Evolutionary conservation across 2,797 vertebrate species (phyloP).

Genomic region (Eospalax fontanierii): DNA sequence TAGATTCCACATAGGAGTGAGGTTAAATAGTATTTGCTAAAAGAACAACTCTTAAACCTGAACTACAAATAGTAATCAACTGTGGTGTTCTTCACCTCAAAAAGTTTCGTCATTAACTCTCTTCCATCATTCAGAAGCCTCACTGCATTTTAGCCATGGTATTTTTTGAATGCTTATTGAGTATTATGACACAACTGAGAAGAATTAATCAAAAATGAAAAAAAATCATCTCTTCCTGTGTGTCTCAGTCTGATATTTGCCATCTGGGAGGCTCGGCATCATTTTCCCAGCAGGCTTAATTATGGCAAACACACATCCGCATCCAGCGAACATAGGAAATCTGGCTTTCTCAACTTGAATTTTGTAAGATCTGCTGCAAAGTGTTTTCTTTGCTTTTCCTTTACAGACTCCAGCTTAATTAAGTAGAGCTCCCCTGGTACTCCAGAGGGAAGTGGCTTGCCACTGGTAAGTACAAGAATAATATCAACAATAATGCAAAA

Average conservation of each 20-base stretch:
- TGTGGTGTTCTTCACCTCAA: background rate
- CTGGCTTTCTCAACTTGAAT: constrained; percentile 46
- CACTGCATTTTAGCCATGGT: constrained; percentile 52
- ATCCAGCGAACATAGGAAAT: constrained; percentile 77
- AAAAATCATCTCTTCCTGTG: constrained; percentile 87
- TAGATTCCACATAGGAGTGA: background rate
- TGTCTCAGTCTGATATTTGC: constrained; percentile 88
- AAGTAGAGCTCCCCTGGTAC: background rate
- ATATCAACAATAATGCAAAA: background rate
- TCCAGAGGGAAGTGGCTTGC: background rate
- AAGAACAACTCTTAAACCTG: constrained; percentile 52
- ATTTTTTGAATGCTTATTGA: constrained; percentile 76
- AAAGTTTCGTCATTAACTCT: constrained; percentile 45
- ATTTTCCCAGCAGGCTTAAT: constrained; percentile 89
- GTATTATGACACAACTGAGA: constrained; percentile 72
- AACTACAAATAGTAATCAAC: constrained; percentile 54
- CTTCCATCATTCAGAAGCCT: constrained; percentile 38
- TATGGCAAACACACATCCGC: constrained; percentile 88
- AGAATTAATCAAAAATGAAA: constrained; percentile 87
- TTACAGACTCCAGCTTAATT: constrained; percentile 51
- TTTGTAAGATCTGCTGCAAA: constrained; percentile 28
- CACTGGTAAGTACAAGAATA: background rate
- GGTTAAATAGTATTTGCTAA: background rate
- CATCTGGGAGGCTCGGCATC: constrained; percentile 91
- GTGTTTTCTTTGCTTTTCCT: constrained; percentile 41